These are phyloP conservation scores for Eriosoma lanigerum DNA, from an alignment of 1,140 invertebrate genomes.

Conservation along the genomic window DNA sequence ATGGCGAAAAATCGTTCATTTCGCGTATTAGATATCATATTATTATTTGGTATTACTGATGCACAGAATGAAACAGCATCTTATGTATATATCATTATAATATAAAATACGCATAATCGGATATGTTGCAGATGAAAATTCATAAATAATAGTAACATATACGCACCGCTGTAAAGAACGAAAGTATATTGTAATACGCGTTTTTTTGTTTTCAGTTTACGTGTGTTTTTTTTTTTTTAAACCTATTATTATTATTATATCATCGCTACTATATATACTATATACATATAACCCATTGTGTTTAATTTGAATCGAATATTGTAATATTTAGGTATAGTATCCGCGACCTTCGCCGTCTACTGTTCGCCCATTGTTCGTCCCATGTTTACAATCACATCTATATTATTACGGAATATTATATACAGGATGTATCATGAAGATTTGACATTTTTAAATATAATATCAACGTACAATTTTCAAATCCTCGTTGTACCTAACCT, in stretches of 20 bases:
- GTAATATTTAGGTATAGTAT: too few relatives aligned
- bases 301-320: constrained; percentile 32
- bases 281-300: too few relatives aligned
- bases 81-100: neutral
- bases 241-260: too few relatives aligned
- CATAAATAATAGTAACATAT: constrained; percentile 3
- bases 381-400: neutral
- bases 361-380: constrained; percentile 33
- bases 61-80: neutral
- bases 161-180: too few relatives aligned
- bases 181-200: neutral
- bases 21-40: neutral
- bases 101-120: neutral
- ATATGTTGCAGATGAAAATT: neutral
- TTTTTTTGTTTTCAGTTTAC: constrained; percentile 36
- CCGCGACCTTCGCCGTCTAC: constrained; percentile 34
- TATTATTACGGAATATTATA: neutral
- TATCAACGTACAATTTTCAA: too few relatives aligned
- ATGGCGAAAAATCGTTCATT: neutral
- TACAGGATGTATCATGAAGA: too few relatives aligned
- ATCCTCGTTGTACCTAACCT: too few relatives aligned
- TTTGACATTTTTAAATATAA: too few relatives aligned
- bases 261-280: too few relatives aligned
- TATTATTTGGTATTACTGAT: neutral
- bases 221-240: constrained; percentile 33